Conservation (phyloP, 2,797 vertebrate genomes). For the Toxotes lorentzi region DNA sequence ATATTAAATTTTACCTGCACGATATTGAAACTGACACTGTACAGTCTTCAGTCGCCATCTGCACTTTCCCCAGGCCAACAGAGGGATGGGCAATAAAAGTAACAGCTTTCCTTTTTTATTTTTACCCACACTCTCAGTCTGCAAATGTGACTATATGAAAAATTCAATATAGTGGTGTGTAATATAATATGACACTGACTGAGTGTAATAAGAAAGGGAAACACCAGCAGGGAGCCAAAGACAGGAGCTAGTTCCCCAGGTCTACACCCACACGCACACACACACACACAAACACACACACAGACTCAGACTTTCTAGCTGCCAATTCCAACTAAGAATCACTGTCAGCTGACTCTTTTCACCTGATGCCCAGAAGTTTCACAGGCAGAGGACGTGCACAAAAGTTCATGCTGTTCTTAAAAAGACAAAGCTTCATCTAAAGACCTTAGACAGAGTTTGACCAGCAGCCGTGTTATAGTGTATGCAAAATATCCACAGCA, state of each 20-base stretch:
- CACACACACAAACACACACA: not conserved
- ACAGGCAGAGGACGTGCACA: not conserved
- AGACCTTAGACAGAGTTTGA: not conserved
- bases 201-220: not conserved
- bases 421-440: not conserved
- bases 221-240: not conserved
- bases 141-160: too few relatives aligned
- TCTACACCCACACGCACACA: not conserved
- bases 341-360: slow-evolving; percentile 3
- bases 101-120: too few relatives aligned
- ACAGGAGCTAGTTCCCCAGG: not conserved
- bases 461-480: not conserved
- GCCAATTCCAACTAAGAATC: not conserved
- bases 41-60: too few relatives aligned
- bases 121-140: too few relatives aligned
- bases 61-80: too few relatives aligned
- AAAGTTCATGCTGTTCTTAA: not conserved
- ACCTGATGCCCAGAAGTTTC: not conserved
- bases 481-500: not conserved
- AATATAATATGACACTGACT: not conserved
- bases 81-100: too few relatives aligned
- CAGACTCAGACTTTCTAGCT: not conserved
- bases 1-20: too few relatives aligned
- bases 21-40: too few relatives aligned
- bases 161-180: not conserved